Percentiles rank a stretch among this genome's conserved stretches.
Evolutionary conservation across 2,113 vertebrate species (phyloP).

Genomic region (Zingel zingel): DNA sequence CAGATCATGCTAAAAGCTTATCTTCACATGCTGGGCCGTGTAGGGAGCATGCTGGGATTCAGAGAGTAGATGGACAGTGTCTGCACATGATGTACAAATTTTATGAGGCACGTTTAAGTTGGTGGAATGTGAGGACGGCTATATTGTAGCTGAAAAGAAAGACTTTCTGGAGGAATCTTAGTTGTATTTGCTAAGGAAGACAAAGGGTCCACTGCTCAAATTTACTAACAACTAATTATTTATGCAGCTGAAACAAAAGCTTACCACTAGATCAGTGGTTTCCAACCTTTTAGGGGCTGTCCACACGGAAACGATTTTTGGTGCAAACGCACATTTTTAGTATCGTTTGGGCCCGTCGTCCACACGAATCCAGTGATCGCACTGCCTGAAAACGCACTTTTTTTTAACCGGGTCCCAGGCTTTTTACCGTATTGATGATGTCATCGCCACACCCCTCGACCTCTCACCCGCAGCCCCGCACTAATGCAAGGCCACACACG

Average conservation of each 20-base stretch:
- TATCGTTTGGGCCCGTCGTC: too few relatives aligned
- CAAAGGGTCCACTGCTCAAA: neutral
- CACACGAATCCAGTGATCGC: too few relatives aligned
- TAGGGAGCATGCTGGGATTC: slow-evolving; percentile 36
- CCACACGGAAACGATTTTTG: too few relatives aligned
- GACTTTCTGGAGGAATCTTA: neutral
- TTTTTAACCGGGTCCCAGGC: too few relatives aligned
- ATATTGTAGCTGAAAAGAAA: neutral
- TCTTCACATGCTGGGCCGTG: slow-evolving; percentile 55
- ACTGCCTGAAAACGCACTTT: too few relatives aligned
- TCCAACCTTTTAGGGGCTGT: too few relatives aligned
- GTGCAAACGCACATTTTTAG: too few relatives aligned
- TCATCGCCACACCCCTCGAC: too few relatives aligned
- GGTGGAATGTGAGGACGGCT: slow-evolving; percentile 5
- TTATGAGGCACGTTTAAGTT: slow-evolving; percentile 16
- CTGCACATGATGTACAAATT: slow-evolving; percentile 2
- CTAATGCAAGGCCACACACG: too few relatives aligned
- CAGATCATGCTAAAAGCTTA: slow-evolving; percentile 67
- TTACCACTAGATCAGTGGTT: neutral
- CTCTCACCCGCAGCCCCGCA: too few relatives aligned
- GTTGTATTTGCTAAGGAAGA: neutral
- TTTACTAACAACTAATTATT: neutral
- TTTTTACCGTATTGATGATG: too few relatives aligned
- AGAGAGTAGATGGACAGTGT: neutral
- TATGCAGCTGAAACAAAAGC: neutral